Percentiles rank a stretch among this genome's conserved stretches.
Conservation (phyloP, 2,888 invertebrate species). For the Lochmaea capreae region DNA sequence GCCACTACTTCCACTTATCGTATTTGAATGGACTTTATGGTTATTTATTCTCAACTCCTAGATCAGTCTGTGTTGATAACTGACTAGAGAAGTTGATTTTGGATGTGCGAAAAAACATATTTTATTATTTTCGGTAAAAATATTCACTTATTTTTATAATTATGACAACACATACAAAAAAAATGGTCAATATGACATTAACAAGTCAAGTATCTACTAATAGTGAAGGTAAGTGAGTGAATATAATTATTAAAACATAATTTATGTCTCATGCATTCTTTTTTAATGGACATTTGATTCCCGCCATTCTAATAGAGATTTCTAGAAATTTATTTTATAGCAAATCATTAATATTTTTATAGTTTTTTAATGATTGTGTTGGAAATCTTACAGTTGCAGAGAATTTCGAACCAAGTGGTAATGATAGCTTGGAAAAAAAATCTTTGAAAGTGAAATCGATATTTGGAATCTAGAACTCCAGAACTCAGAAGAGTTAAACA, state of each 20-base stretch:
- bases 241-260: not conserved
- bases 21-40: not conserved
- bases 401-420: not conserved
- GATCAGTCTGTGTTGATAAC: conserved; percentile 1
- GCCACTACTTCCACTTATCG: not conserved
- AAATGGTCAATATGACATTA: not conserved
- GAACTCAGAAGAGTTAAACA: too few relatives aligned
- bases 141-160: not conserved
- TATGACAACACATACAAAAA: not conserved
- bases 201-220: not conserved
- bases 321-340: not conserved
- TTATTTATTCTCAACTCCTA: conserved; percentile 3
- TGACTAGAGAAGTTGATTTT: not conserved
- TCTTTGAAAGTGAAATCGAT: too few relatives aligned
- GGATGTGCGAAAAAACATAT: too few relatives aligned
- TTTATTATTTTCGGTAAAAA: too few relatives aligned
- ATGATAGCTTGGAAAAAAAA: too few relatives aligned
- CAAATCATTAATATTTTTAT: not conserved
- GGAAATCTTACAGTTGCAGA: not conserved
- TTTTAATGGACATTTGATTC: not conserved
- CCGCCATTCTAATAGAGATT: not conserved
- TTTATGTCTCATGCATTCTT: not conserved
- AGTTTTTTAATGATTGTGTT: not conserved
- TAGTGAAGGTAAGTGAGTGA: conserved; percentile 1
- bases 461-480: too few relatives aligned